Evolutionary conservation across 2,113 vertebrate species (phyloP), one percentile per base, ranked within the genome.

Genomic region (Forbesichthys agassizii): DNA sequence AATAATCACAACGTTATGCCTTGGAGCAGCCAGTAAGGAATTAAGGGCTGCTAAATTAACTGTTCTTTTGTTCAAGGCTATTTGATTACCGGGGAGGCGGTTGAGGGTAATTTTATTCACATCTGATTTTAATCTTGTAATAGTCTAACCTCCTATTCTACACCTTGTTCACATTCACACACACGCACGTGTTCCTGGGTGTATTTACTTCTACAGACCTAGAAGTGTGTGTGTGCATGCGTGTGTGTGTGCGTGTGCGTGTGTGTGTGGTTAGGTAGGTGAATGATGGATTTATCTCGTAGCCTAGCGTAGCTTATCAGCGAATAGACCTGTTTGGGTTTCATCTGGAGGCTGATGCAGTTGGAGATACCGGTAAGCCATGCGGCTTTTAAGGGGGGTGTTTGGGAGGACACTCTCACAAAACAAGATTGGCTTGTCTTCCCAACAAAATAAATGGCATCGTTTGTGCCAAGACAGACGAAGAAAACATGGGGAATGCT

Each of bases 251-350:
- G 0, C 3, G 0, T 47, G 71, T 18, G 48, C 54, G 27, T 9
- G 47, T 63, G 58, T 61, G 80, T 12, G 67, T 3, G 47, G 27
- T 75, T 86, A 86, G 86, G 83, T 77, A 84, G 74, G 80, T 80
- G 87, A 88, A 86, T 90, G 89, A 91, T 89, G 83, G 86, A 90
- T 89, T 86, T 83, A 86, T 90, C 88, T 88, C 11, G 69, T 83
- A 86, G 84, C 74, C 79, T 76, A 75, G 83, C 80, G 87, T 82
- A 80, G 84, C 83, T 89, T 90, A 90, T 90, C 89, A 84, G 76
- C 69, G 70, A 74, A 71, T 82, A 77, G 86, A 84, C 85, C 78
- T 72, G 86, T 85, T 81, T 89, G 80, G 86, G 84, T 89, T 87
- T 86, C 88, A 89, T 89, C 85, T 81, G 74, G 73, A 79, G 80